These are phyloP conservation scores for Mythimna albipuncta DNA, from an alignment of 2,888 invertebrate genomes.

Conservation along the genomic window DNA sequence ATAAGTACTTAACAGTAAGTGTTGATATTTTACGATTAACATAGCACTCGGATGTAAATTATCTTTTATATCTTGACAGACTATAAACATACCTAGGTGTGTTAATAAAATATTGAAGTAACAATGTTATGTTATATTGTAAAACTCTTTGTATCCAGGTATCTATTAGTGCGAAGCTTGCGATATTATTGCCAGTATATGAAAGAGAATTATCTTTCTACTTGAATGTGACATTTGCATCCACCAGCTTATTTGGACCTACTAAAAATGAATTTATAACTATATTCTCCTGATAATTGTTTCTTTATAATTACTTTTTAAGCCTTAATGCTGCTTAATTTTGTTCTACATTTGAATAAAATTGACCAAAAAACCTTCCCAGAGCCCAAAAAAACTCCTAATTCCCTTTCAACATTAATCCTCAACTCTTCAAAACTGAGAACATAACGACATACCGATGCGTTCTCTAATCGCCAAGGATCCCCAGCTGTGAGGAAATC, in stretches of 20 bases:
- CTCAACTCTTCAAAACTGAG: conserved; percentile 60
- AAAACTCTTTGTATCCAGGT: conserved; percentile 14
- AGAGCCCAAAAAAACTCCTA: conserved; percentile 37
- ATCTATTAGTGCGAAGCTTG: background rate
- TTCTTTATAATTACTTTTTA: background rate
- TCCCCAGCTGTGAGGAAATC: conserved; percentile 83
- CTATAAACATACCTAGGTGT: conserved; percentile 56
- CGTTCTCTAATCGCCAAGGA: conserved; percentile 67
- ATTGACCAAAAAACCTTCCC: conserved; percentile 11
- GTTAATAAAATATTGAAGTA: conserved; percentile 55
- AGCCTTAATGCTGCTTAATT: background rate
- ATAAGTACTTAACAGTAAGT: conserved; percentile 41
- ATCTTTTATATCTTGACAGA: conserved; percentile 64
- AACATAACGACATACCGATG: conserved; percentile 61
- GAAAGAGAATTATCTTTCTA: no score
- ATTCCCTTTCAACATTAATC: conserved; percentile 61
- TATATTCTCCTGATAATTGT: background rate
- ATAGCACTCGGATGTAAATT: conserved; percentile 75
- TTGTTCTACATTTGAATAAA: conserved; percentile 19
- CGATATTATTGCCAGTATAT: no score
- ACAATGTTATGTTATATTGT: conserved; percentile 50
- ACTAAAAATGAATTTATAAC: background rate
- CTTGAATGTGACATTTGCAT: no score
- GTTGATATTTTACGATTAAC: conserved; percentile 70
- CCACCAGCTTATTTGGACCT: no score